Evolutionary conservation across 1,140 invertebrate genomes (phyloP).

Genomic region (Stegodyphus dumicola): DNA sequence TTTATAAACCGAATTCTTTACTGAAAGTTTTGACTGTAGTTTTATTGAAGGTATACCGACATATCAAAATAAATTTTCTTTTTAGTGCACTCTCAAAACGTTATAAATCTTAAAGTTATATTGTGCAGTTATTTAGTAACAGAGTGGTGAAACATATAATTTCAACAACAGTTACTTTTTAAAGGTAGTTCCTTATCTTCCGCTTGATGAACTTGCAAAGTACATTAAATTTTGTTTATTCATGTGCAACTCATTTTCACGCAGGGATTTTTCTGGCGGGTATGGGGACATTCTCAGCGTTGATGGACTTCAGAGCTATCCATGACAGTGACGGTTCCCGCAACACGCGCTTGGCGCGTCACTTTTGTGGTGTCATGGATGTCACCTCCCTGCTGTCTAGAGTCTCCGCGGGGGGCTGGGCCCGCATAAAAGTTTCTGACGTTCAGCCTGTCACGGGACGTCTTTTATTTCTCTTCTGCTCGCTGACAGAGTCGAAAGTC

Average conservation of each 20-base stretch:
- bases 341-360: slow-evolving; percentile 1
- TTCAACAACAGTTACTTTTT: too few relatives aligned
- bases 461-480: slow-evolving; percentile 13
- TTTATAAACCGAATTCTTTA: too few relatives aligned
- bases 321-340: slow-evolving; percentile 40
- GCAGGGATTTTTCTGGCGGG: neutral
- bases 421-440: neutral
- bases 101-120: too few relatives aligned
- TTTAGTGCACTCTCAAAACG: too few relatives aligned
- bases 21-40: too few relatives aligned
- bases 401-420: neutral
- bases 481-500: slow-evolving; percentile 30
- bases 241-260: neutral
- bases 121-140: too few relatives aligned
- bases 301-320: neutral
- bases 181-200: too few relatives aligned
- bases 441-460: slow-evolving; percentile 21
- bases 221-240: neutral
- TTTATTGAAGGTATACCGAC: too few relatives aligned
- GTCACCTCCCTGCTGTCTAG: slow-evolving; percentile 36
- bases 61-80: too few relatives aligned
- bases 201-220: neutral
- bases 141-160: too few relatives aligned
- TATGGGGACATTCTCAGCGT: neutral
- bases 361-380: slow-evolving; percentile 30